Evolutionary conservation across 2,113 vertebrate species (phyloP), one percentile per base, ranked within the genome.

Genomic region (Dryoscopus gambensis): DNA sequence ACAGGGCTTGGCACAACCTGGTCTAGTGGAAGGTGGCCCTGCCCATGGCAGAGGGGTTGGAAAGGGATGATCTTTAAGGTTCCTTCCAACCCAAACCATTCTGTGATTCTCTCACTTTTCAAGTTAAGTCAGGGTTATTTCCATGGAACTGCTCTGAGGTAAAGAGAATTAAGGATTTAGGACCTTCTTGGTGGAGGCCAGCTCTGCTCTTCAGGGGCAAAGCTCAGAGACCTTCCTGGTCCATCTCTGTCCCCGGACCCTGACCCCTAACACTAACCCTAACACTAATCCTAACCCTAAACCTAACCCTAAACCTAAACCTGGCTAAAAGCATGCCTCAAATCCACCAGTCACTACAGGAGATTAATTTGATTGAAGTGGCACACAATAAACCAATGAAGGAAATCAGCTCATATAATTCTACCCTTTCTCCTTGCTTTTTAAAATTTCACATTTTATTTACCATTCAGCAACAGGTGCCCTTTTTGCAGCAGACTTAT

Each of bases 201-300:
- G 6, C 15, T 11, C 4, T 23, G 1, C 3, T 55, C 19, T 56
- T 39, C 30, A 10, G 31, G 24, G 33, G 2, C 19, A 7, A 8
- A 60, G 30, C n/a, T 46, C 17, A 33, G 49, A 69, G 19, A 69
- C 13, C 13, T 37, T 52, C 46, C 13, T 53, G 39, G 15, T 30
- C 47, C 52, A n/a, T 25, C 28, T 17, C 18, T 63, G 8, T 46
- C 11, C 27, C 24, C 70, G n/a, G 16, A 70, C 23, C 10, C 19
- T 31, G 20, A 13, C 9, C 4, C 35, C 6, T 14, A 42, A 67
- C 7, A 4, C 9, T 21, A n/a, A 65, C 3, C 40, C 40, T 44
- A 31, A 42, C 6, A 13, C 39, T 64, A 42, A 64, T 1, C 40
- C 42, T 65, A 33, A 33, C 2, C 28, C 18, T 63, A 40, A 39